These are phyloP conservation scores for Meriones psammophilus DNA, from an alignment of 2,797 vertebrate species.

Conservation along the genomic window DNA sequence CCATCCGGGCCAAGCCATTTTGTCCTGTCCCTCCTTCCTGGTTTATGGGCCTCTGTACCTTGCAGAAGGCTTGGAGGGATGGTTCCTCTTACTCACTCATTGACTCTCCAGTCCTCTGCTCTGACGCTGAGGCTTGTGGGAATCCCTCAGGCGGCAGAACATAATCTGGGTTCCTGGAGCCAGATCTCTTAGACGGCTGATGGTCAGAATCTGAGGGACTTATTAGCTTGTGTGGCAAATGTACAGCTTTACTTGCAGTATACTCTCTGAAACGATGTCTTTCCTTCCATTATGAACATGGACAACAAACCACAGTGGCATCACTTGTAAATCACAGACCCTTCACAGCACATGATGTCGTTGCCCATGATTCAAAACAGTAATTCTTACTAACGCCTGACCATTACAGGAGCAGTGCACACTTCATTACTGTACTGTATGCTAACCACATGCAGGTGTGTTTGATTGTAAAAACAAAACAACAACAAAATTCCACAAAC, in stretches of 20 bases:
- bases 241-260: constrained; percentile 16
- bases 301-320: not conserved
- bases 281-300: constrained; percentile 37
- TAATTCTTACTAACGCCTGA: not conserved
- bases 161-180: not conserved
- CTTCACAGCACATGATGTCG: not conserved
- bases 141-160: not conserved
- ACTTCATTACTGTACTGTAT: not conserved
- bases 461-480: not conserved
- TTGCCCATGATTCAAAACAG: constrained; percentile 34
- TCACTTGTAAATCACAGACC: constrained; percentile 12
- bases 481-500: not conserved
- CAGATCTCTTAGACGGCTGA: not conserved
- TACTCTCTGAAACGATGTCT: constrained; percentile 13
- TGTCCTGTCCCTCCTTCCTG: not conserved
- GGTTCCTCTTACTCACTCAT: not conserved
- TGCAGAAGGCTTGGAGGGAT: not conserved
- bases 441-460: not conserved
- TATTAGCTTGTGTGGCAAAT: not conserved
- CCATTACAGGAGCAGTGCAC: not conserved
- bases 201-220: not conserved
- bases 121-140: not conserved
- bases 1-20: not conserved
- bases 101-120: not conserved
- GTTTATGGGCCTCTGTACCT: not conserved